These are phyloP conservation scores for Parasteatoda tepidariorum DNA, from an alignment of 1,140 invertebrate genomes.

Conservation along the genomic window DNA sequence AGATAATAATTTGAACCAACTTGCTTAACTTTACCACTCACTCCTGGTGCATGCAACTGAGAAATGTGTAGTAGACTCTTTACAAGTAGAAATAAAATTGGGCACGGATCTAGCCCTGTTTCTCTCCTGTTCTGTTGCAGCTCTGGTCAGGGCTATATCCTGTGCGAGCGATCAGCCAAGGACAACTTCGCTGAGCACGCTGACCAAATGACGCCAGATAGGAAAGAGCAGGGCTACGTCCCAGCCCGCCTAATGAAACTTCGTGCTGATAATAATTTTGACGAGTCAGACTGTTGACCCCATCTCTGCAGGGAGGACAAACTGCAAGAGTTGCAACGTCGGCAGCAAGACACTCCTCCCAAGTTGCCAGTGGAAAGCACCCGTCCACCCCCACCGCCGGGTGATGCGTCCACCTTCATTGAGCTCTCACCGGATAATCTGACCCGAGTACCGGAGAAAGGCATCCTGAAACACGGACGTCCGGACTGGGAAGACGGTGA, in stretches of 20 bases:
- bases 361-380: slow-evolving; percentile 36
- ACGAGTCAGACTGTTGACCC: slow-evolving; percentile 59
- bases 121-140: slow-evolving; percentile 61
- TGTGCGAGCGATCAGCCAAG: slow-evolving; percentile 38
- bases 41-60: no score
- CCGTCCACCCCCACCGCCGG: slow-evolving; percentile 64
- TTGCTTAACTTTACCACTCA: no score
- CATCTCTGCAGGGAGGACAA: slow-evolving; percentile 63
- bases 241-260: slow-evolving; percentile 35
- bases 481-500: slow-evolving; percentile 70
- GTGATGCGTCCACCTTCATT: slow-evolving; percentile 84
- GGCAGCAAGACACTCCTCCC: slow-evolving; percentile 57
- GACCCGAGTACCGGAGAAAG: slow-evolving; percentile 80
- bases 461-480: slow-evolving; percentile 79
- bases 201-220: slow-evolving; percentile 50
- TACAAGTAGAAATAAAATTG: slow-evolving; percentile 1
- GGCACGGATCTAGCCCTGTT: slow-evolving; percentile 61
- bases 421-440: slow-evolving; percentile 81
- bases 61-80: neutral
- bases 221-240: slow-evolving; percentile 58
- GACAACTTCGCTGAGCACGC: slow-evolving; percentile 50
- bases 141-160: slow-evolving; percentile 59
- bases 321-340: slow-evolving; percentile 63
- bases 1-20: no score
- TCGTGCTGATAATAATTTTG: slow-evolving; percentile 50